Percentiles rank a stretch among this genome's conserved stretches.
Evolutionary conservation across 2,888 invertebrate genomes (phyloP).

Genomic region (Dysmachus trigonus): DNA sequence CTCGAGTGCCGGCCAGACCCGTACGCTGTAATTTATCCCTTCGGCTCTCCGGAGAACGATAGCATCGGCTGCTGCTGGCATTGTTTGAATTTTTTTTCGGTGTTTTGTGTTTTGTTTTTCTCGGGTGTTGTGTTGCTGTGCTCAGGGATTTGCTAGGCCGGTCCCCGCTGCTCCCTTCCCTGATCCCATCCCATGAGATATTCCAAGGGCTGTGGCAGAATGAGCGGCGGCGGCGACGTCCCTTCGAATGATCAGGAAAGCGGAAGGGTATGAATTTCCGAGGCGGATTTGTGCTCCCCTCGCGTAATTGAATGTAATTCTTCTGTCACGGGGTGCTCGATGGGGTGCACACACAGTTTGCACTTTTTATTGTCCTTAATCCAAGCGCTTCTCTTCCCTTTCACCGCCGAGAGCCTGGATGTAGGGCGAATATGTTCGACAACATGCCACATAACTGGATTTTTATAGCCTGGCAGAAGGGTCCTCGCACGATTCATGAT

Average conservation of each 20-base stretch:
- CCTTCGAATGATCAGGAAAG: neutral
- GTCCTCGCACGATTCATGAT: neutral
- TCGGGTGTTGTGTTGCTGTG: neutral
- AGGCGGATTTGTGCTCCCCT: neutral
- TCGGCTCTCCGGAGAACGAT: constrained; percentile 17
- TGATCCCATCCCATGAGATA: neutral
- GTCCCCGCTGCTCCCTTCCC: neutral
- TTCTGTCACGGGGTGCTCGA: constrained; percentile 11
- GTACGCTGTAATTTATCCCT: constrained; percentile 26
- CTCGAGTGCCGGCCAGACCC: neutral
- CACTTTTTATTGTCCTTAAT: constrained; percentile 39
- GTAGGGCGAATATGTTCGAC: neutral
- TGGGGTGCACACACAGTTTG: constrained; percentile 26
- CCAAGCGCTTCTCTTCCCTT: neutral
- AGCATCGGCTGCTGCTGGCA: constrained; percentile 29
- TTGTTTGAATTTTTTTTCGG: constrained; percentile 19
- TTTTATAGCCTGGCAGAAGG: constrained; percentile 1
- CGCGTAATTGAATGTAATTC: constrained; percentile 36
- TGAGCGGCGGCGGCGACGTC: neutral
- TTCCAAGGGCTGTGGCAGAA: neutral
- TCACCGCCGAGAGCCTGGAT: neutral
- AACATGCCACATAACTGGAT: constrained; percentile 40
- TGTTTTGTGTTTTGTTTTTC: constrained; percentile 1
- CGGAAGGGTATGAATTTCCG: constrained; percentile 38
- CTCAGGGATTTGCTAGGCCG: neutral